Evolutionary conservation across 2,888 invertebrate genomes (phyloP).

Genomic region (Alcis repandata): DNA sequence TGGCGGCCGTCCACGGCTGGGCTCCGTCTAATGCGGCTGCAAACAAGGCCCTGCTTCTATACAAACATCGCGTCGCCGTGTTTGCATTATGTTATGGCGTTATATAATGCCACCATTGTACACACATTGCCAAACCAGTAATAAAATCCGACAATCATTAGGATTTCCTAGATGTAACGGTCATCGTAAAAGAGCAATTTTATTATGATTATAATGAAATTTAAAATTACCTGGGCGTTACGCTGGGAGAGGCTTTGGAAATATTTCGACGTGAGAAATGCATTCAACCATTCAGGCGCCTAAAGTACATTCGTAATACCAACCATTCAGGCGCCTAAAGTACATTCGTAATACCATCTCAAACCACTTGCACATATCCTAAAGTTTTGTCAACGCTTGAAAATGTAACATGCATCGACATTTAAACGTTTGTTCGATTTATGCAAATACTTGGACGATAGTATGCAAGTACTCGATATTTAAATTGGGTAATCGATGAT

Average conservation of each 20-base stretch:
- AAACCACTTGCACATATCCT: too few species aligned
- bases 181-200: slow-evolving; percentile 11
- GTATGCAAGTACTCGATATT: too few species aligned
- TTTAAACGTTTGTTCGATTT: too few species aligned
- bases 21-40: slow-evolving; percentile 21
- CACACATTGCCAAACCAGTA: slow-evolving; percentile 29
- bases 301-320: background rate
- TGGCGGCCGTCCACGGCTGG: slow-evolving; percentile 17
- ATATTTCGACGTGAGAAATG: background rate
- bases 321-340: too few species aligned
- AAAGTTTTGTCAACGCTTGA: too few species aligned
- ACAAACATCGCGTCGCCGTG: slow-evolving; percentile 26
- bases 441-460: too few species aligned
- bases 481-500: too few species aligned
- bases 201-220: slow-evolving; percentile 14
- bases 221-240: slow-evolving; percentile 17
- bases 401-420: too few species aligned
- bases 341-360: too few species aligned
- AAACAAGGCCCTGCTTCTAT: slow-evolving; percentile 29
- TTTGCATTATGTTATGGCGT: slow-evolving; percentile 19
- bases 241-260: background rate
- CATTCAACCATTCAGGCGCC: background rate
- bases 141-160: slow-evolving; percentile 36
- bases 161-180: slow-evolving; percentile 22
- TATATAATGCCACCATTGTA: slow-evolving; percentile 28